A percentile compares a stretch with the other conserved stretches of the same genome.
These are phyloP conservation scores for Kryptolebias marmoratus DNA, from an alignment of 2,113 vertebrate genomes.

Conservation along the genomic window DNA sequence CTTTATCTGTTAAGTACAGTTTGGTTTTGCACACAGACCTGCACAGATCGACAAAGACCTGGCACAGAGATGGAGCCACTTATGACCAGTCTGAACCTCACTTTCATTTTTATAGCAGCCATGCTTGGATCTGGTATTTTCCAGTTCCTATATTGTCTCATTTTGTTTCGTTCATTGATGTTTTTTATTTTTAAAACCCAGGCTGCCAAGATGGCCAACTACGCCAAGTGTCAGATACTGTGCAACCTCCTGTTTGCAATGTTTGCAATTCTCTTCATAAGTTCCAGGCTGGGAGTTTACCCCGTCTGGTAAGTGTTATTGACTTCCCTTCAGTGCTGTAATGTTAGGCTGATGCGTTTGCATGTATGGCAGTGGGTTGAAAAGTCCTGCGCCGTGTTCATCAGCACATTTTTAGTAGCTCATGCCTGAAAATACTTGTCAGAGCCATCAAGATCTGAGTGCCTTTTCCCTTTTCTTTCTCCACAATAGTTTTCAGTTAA, in stretches of 20 bases:
- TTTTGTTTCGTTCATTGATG: slow-evolving; percentile 2
- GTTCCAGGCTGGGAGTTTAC: slow-evolving; percentile 91
- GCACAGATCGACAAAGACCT: too few relatives aligned
- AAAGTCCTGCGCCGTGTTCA: neutral
- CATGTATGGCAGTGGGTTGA: slow-evolving; percentile 4
- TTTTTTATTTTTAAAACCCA: slow-evolving; percentile 73
- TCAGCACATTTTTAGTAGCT: slow-evolving; percentile 16
- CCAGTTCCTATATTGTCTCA: too few relatives aligned
- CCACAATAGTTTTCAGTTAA: slow-evolving; percentile 46
- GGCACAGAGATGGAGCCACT: neutral
- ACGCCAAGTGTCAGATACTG: slow-evolving; percentile 96
- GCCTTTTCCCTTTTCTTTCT: slow-evolving; percentile 27
- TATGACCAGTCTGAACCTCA: neutral
- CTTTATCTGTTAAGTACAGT: neutral
- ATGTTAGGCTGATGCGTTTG: slow-evolving; percentile 21
- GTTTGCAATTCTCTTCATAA: slow-evolving; percentile 95
- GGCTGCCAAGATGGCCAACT: slow-evolving; percentile 99
- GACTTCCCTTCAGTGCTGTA: slow-evolving; percentile 4
- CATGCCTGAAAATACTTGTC: slow-evolving; percentile 13
- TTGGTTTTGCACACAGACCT: too few relatives aligned
- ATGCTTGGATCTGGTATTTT: slow-evolving; percentile 4
- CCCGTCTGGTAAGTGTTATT: slow-evolving; percentile 91
- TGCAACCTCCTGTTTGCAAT: slow-evolving; percentile 95
- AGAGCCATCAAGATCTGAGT: slow-evolving; percentile 15
- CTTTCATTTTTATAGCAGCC: neutral